Percentiles rank a stretch among this genome's conserved stretches.
These are phyloP conservation scores for Drosophila atroscutellata DNA, from an alignment of 2,888 invertebrate genomes.

Conservation along the genomic window DNA sequence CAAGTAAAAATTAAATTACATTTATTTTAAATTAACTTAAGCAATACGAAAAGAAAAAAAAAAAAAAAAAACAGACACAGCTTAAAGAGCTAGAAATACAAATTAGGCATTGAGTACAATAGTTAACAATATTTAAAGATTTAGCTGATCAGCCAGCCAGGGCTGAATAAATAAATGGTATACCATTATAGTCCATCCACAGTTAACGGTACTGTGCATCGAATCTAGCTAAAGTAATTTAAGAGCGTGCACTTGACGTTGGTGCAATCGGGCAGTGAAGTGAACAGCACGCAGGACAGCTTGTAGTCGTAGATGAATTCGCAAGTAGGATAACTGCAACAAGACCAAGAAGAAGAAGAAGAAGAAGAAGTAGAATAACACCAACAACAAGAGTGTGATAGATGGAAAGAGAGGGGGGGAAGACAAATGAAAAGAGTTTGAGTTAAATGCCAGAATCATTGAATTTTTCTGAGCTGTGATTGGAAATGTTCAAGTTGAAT, in stretches of 20 bases:
- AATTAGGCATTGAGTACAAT: constrained; percentile 35
- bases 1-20: constrained; percentile 29
- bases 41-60: constrained; percentile 14
- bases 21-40: constrained; percentile 34
- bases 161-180: constrained; percentile 5
- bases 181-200: neutral
- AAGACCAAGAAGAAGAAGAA: neutral
- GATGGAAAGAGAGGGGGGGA: neutral
- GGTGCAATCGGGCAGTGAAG: constrained; percentile 84
- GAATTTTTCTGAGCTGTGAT: constrained; percentile 8
- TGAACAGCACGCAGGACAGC: constrained; percentile 84
- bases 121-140: constrained; percentile 16
- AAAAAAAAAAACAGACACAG: constrained; percentile 12
- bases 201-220: constrained; percentile 9
- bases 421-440: neutral
- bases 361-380: neutral
- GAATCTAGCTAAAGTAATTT: constrained; percentile 79
- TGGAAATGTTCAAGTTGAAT: neutral
- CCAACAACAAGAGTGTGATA: neutral
- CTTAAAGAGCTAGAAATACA: constrained; percentile 25
- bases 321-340: constrained; percentile 82
- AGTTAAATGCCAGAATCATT: constrained; percentile 12
- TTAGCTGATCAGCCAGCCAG: constrained; percentile 5
- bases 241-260: constrained; percentile 83
- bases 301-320: constrained; percentile 84